Conservation (phyloP, 2,797 vertebrate genomes). For the Tenualosa ilisha region DNA sequence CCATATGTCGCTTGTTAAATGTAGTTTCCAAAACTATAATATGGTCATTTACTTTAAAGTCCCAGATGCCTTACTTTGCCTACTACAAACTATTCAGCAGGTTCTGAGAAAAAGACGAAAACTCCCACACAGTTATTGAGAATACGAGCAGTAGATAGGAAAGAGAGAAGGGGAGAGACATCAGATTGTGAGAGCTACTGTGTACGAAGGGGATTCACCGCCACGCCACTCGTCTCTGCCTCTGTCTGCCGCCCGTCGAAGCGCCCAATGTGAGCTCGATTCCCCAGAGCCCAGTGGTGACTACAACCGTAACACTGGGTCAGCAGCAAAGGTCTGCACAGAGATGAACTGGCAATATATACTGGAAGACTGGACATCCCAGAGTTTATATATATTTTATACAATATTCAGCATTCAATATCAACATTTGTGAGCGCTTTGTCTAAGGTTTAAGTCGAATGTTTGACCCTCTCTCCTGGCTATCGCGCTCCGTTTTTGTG, state of each 20-base stretch:
- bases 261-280: too few species aligned
- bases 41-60: too few species aligned
- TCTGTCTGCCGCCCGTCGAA: background rate
- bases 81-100: constrained; percentile 46
- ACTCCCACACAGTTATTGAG: background rate
- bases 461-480: background rate
- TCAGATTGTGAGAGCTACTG: background rate
- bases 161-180: constrained; percentile 26
- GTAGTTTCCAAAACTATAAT: background rate
- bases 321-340: background rate
- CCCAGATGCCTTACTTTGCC: background rate
- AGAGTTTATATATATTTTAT: too few species aligned
- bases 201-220: too few species aligned
- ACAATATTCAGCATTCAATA: background rate
- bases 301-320: background rate
- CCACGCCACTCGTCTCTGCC: background rate
- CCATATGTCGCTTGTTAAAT: background rate
- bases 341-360: too few species aligned
- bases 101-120: constrained; percentile 28
- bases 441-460: background rate
- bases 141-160: constrained; percentile 34
- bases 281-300: background rate
- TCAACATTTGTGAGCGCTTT: background rate
- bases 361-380: too few species aligned
- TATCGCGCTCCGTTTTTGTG: background rate